Percentiles rank a stretch among this genome's conserved stretches.
Evolutionary conservation across 1,140 invertebrate species (phyloP).

Genomic region (Apolygus lucorum): DNA sequence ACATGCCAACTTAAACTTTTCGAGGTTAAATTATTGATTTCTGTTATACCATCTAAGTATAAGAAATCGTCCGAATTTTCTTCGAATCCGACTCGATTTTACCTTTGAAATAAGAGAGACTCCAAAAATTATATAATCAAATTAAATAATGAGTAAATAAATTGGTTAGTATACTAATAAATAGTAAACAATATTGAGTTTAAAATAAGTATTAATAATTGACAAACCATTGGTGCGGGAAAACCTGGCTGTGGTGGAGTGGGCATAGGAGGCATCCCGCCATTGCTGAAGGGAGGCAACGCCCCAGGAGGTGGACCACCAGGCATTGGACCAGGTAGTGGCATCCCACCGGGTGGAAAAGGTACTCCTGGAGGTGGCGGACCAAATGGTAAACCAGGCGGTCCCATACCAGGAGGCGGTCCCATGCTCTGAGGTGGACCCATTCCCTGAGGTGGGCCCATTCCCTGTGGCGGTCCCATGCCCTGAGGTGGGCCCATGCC

Average conservation of each 20-base stretch:
- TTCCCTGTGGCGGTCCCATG: slow-evolving; percentile 32
- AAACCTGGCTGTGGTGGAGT: slow-evolving; percentile 33
- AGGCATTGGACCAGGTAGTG: slow-evolving; percentile 19
- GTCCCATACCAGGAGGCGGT: background rate
- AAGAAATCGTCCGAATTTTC: too few relatives aligned
- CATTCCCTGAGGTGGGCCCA: background rate
- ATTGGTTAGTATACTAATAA: too few relatives aligned
- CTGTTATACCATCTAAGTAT: too few relatives aligned
- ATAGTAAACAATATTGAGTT: too few relatives aligned
- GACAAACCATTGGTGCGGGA: slow-evolving; percentile 22
- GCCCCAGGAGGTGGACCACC: slow-evolving; percentile 31
- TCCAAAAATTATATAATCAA: too few relatives aligned
- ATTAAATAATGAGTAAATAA: too few relatives aligned
- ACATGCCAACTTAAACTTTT: too few relatives aligned
- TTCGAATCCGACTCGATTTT: too few relatives aligned
- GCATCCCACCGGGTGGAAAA: slow-evolving; percentile 29
- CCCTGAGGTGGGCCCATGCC: slow-evolving; percentile 34
- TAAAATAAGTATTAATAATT: too few relatives aligned
- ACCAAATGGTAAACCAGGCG: background rate
- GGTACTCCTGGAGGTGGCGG: background rate
- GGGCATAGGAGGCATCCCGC: slow-evolving; percentile 27
- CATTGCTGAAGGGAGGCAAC: slow-evolving; percentile 31
- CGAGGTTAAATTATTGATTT: too few relatives aligned
- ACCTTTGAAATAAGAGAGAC: too few relatives aligned
- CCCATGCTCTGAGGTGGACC: background rate